These are phyloP conservation scores for Microtus pennsylvanicus DNA, from an alignment of 2,113 vertebrate genomes.

Conservation along the genomic window DNA sequence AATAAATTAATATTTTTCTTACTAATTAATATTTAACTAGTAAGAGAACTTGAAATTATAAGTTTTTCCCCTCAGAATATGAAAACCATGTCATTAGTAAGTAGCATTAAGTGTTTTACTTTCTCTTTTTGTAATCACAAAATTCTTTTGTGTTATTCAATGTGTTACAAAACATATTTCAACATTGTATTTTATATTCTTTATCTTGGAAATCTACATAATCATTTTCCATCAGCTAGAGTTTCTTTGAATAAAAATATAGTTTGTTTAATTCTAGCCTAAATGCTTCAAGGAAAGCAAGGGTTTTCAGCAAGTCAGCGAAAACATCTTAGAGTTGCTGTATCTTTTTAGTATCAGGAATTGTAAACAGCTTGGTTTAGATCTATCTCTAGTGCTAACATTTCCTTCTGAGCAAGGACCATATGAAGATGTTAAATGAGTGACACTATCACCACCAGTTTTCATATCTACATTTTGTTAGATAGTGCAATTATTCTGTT, in stretches of 20 bases:
- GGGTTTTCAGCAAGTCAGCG: neutral
- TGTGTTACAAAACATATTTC: slow-evolving; percentile 70
- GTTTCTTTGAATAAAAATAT: slow-evolving; percentile 65
- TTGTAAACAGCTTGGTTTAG: slow-evolving; percentile 57
- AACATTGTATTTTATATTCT: neutral
- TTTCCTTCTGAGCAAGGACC: slow-evolving; percentile 10
- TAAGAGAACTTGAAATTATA: slow-evolving; percentile 83
- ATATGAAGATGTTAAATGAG: neutral
- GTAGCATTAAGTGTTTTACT: slow-evolving; percentile 79
- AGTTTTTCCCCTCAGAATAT: slow-evolving; percentile 72
- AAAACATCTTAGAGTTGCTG: slow-evolving; percentile 27
- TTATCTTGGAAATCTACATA: slow-evolving; percentile 39
- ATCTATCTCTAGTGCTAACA: slow-evolving; percentile 17
- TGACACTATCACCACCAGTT: neutral
- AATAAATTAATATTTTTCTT: slow-evolving; percentile 85
- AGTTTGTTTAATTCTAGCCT: slow-evolving; percentile 63
- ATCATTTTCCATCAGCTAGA: neutral
- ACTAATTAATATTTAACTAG: slow-evolving; percentile 75
- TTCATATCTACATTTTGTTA: neutral
- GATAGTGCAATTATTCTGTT: neutral
- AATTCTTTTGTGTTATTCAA: slow-evolving; percentile 78
- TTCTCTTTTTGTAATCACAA: slow-evolving; percentile 78
- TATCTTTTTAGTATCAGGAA: slow-evolving; percentile 64
- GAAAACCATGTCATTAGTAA: slow-evolving; percentile 78
- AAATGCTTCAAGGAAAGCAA: slow-evolving; percentile 45